Conservation (phyloP, 2,888 invertebrate genomes). For the Agriopis leucophaearia region DNA sequence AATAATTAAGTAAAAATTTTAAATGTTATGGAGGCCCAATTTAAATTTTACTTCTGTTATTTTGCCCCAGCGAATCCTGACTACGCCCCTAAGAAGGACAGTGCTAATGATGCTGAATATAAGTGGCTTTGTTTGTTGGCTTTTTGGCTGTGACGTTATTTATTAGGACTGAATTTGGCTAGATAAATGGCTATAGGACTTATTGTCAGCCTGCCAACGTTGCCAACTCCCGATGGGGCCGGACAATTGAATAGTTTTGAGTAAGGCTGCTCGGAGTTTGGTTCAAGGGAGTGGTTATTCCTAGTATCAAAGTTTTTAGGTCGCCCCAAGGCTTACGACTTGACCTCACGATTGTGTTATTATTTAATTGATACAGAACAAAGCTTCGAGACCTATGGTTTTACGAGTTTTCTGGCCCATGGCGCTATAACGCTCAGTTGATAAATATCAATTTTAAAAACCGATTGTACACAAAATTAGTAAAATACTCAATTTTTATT, state of each 20-base stretch:
- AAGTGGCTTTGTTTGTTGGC: slow-evolving; percentile 69
- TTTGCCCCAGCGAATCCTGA: slow-evolving; percentile 19
- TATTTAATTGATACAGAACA: not conserved
- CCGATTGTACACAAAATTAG: no score
- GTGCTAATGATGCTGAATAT: slow-evolving; percentile 58
- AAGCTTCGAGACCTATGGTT: not conserved
- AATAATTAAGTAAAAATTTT: no score
- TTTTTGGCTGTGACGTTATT: slow-evolving; percentile 65
- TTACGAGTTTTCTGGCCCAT: not conserved
- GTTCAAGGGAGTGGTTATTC: no score
- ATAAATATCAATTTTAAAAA: no score
- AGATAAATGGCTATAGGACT: slow-evolving; percentile 56
- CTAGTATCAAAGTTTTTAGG: no score
- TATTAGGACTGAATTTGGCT: slow-evolving; percentile 61
- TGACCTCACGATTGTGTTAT: no score
- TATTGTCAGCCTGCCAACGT: slow-evolving; percentile 38
- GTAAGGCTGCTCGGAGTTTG: slow-evolving; percentile 1
- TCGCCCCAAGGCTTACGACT: no score
- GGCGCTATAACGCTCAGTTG: no score
- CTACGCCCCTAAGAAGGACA: slow-evolving; percentile 36
- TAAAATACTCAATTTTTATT: no score
- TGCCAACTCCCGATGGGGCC: slow-evolving; percentile 28
- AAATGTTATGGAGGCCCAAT: no score
- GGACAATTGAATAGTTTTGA: slow-evolving; percentile 40
- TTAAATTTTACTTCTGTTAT: no score